phyloP scores from a whole-genome alignment of 2,888 invertebrate genomes.

The Hirtodrosophila histrioides region DNA sequence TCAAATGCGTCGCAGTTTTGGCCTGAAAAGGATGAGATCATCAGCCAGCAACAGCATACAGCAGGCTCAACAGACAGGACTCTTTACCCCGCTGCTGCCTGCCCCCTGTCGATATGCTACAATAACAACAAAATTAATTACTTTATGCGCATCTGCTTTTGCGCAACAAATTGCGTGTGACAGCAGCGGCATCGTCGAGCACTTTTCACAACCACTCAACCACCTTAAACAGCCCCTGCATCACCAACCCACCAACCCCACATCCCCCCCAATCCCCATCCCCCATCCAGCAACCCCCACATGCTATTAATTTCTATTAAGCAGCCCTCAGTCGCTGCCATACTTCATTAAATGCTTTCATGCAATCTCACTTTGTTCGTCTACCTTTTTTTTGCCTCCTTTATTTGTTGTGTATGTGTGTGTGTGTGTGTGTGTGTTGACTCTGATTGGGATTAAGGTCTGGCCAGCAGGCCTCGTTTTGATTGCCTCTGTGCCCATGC shows the following conservation, averaged over 20 bases:
- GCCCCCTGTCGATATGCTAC: too few relatives aligned
- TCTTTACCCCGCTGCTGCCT: too few relatives aligned
- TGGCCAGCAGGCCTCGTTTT: constrained; percentile 68
- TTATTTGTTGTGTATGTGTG: constrained; percentile 13
- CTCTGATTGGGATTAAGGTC: constrained; percentile 78
- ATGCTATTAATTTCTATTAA: constrained; percentile 57
- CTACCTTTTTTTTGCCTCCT: constrained; percentile 28
- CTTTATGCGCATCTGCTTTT: constrained; percentile 72
- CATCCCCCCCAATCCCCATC: background rate
- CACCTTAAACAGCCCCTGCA: constrained; percentile 7
- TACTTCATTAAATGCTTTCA: constrained; percentile 74
- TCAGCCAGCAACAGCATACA: constrained; percentile 21
- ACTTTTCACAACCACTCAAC: constrained; percentile 40
- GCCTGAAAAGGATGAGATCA: constrained; percentile 22
- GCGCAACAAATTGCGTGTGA: constrained; percentile 61
- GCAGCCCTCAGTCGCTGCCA: constrained; percentile 59
- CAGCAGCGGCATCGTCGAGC: constrained; percentile 41
- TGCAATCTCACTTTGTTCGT: constrained; percentile 41
- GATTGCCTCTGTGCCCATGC: constrained; percentile 68
- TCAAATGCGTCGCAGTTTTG: constrained; percentile 54
- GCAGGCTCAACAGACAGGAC: constrained; percentile 1
- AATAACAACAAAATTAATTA: constrained; percentile 60
- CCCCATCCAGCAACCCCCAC: constrained; percentile 15
- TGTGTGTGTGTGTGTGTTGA: constrained; percentile 57
- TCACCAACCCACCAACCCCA: background rate